Percentiles rank a stretch among this genome's conserved stretches.
Conservation (phyloP, 2,888 invertebrate species). For the Bombylius discolor region DNA sequence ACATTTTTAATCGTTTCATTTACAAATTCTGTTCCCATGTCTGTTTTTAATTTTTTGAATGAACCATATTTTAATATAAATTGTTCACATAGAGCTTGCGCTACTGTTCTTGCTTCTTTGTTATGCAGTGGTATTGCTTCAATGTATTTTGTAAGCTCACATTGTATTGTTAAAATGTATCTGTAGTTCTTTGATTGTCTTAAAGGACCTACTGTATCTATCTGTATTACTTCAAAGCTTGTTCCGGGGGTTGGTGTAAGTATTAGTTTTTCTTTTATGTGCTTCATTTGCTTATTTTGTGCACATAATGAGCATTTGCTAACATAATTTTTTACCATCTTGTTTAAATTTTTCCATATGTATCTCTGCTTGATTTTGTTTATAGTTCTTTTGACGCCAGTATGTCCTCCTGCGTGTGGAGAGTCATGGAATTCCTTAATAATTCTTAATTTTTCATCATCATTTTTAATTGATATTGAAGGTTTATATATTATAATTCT, state of each 20-base stretch:
- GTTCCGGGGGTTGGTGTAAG: neutral
- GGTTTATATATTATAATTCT: neutral
- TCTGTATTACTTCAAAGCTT: neutral
- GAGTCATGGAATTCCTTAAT: neutral
- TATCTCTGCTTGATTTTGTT: neutral
- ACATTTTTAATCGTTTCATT: conserved; percentile 9
- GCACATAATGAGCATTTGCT: neutral
- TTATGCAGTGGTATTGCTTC: conserved; percentile 13
- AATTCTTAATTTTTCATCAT: neutral
- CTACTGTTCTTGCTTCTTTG: conserved; percentile 17
- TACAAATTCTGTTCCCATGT: conserved; percentile 13
- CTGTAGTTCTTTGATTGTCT: neutral
- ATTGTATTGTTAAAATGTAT: conserved; percentile 1
- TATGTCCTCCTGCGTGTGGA: neutral
- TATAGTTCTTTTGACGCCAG: neutral
- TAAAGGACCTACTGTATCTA: conserved; percentile 1
- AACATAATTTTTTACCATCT: neutral
- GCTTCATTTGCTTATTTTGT: neutral
- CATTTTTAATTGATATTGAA: neutral
- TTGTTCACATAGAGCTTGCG: conserved; percentile 16
- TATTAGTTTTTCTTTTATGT: neutral
- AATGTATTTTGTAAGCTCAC: conserved; percentile 8
- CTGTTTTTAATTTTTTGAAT: conserved; percentile 12
- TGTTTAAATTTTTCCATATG: neutral
- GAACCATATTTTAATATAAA: conserved; percentile 15